Conservation (phyloP, 2,113 vertebrate genomes). For the Donacobius atricapilla region DNA sequence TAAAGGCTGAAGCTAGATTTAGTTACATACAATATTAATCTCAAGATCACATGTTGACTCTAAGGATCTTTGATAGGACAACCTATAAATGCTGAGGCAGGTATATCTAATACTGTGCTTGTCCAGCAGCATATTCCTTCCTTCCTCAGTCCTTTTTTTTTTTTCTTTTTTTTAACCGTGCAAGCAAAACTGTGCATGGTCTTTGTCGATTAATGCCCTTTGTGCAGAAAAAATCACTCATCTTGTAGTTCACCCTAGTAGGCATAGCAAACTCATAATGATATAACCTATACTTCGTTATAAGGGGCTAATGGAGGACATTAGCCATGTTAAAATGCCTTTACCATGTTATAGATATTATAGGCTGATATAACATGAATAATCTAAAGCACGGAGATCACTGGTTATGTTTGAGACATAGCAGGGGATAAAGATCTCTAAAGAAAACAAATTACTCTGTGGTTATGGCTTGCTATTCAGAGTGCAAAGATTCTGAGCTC, state of each 20-base stretch:
- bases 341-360: constrained; percentile 58
- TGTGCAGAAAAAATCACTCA: constrained; percentile 70
- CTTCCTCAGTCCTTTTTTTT: not conserved
- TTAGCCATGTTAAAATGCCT: constrained; percentile 74
- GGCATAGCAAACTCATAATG: constrained; percentile 72
- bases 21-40: constrained; percentile 58
- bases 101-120: constrained; percentile 61
- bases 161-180: constrained; percentile 49
- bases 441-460: constrained; percentile 27
- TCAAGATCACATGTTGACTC: constrained; percentile 57
- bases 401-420: constrained; percentile 75
- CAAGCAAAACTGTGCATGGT: constrained; percentile 83
- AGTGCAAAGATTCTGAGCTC: constrained; percentile 43
- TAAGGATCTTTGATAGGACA: constrained; percentile 60
- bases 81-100: constrained; percentile 54
- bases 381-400: constrained; percentile 77
- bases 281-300: constrained; percentile 88
- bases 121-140: constrained; percentile 54
- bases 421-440: constrained; percentile 56
- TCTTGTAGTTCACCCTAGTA: constrained; percentile 53
- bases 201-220: constrained; percentile 65
- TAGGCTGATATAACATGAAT: constrained; percentile 59
- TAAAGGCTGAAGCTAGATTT: constrained; percentile 40
- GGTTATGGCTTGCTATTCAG: constrained; percentile 52
- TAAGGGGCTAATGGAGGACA: constrained; percentile 80